These are phyloP conservation scores for Troglohyphantes excavatus DNA, from an alignment of 2,888 invertebrate species.

Conservation along the genomic window DNA sequence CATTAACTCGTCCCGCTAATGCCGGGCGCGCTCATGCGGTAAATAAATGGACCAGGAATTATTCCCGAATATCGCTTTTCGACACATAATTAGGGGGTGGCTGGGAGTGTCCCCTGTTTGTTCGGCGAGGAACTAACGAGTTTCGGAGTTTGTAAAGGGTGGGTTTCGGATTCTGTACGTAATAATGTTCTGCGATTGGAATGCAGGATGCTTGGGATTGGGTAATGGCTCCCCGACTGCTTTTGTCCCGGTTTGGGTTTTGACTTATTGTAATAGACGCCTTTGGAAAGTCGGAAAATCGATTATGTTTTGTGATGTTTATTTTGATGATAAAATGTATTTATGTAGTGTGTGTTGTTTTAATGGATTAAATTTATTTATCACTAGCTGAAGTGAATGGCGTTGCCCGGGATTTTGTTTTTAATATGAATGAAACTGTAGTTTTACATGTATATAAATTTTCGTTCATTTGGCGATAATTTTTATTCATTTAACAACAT, in stretches of 20 bases:
- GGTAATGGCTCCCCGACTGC: background rate
- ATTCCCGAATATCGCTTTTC: constrained; percentile 65
- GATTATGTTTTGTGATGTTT: constrained; percentile 9
- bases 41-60: constrained; percentile 62
- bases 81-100: constrained; percentile 47
- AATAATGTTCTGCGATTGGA: constrained; percentile 40
- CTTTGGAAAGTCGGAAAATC: background rate
- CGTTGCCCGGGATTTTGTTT: too few relatives aligned
- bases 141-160: constrained; percentile 16
- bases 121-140: constrained; percentile 47
- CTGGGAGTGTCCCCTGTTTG: constrained; percentile 33
- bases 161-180: constrained; percentile 10
- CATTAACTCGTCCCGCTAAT: constrained; percentile 62
- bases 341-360: too few relatives aligned
- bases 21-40: constrained; percentile 34
- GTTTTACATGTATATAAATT: too few relatives aligned
- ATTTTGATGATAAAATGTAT: background rate
- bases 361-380: too few relatives aligned
- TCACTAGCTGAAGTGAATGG: too few relatives aligned
- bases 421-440: too few relatives aligned
- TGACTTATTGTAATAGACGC: background rate
- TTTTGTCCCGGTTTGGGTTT: background rate
- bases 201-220: constrained; percentile 14
- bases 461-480: too few relatives aligned
- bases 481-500: too few relatives aligned